These are phyloP conservation scores for Petrocephalus sullivani DNA, from an alignment of 2,797 vertebrate species.

Conservation along the genomic window DNA sequence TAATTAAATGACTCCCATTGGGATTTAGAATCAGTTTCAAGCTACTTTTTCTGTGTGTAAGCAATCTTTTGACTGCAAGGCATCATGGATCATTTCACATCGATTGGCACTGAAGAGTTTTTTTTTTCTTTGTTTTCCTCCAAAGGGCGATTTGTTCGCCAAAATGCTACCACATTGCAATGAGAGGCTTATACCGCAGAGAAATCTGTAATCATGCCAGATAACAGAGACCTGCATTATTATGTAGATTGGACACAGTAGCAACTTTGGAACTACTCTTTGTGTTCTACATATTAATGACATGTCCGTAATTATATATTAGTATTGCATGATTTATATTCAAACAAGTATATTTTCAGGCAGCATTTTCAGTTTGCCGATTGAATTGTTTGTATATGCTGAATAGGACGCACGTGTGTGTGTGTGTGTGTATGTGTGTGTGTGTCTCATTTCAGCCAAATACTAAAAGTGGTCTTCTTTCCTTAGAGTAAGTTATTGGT, in stretches of 20 bases:
- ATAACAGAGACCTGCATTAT: neutral
- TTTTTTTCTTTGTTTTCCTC: conserved; percentile 40
- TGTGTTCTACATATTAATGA: conserved; percentile 9
- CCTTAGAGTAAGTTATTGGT: conserved; percentile 21
- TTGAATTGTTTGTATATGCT: neutral
- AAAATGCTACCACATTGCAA: conserved; percentile 38
- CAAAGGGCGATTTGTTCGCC: conserved; percentile 43
- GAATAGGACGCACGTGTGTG: neutral
- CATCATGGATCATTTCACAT: conserved; percentile 45
- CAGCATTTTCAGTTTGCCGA: neutral
- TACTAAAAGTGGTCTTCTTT: neutral
- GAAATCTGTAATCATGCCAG: neutral
- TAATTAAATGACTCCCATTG: conserved; percentile 51
- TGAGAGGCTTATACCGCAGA: conserved; percentile 26
- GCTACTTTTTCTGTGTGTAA: conserved; percentile 40
- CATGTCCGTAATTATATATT: neutral
- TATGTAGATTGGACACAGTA: neutral
- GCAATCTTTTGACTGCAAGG: conserved; percentile 43
- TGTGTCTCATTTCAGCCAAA: neutral
- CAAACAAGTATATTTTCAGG: neutral
- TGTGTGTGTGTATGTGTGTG: too few species aligned
- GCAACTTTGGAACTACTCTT: conserved; percentile 5
- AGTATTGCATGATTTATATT: conserved; percentile 22
- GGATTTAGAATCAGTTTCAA: conserved; percentile 37
- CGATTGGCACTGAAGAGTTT: conserved; percentile 17